A percentile compares a stretch with the other conserved stretches of the same genome.
These are phyloP conservation scores for Standfussiana lucernea DNA, from an alignment of 2,888 invertebrate genomes.

Conservation along the genomic window DNA sequence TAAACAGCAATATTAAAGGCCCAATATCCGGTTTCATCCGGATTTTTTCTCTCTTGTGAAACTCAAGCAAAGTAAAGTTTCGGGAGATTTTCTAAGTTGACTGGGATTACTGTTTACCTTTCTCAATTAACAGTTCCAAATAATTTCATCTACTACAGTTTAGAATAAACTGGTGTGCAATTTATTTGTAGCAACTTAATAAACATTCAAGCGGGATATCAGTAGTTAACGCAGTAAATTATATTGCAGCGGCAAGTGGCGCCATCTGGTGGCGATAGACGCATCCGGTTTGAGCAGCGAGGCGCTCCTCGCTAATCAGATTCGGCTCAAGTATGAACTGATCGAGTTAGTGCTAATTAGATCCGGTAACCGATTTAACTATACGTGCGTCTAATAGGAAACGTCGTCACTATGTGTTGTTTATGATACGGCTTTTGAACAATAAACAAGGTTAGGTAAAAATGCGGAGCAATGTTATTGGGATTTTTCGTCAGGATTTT, in stretches of 20 bases:
- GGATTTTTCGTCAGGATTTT: background rate
- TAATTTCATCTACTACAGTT: background rate
- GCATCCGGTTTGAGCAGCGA: slow-evolving; percentile 31
- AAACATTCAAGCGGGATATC: slow-evolving; percentile 24
- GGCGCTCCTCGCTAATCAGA: slow-evolving; percentile 41
- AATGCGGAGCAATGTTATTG: background rate
- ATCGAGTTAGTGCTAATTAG: slow-evolving; percentile 55
- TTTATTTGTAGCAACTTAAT: background rate
- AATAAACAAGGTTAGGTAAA: too few relatives aligned
- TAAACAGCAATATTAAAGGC: too few relatives aligned
- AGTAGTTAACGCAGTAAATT: slow-evolving; percentile 25
- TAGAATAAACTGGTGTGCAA: background rate
- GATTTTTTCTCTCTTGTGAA: too few relatives aligned
- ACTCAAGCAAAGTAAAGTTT: background rate
- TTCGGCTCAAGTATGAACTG: slow-evolving; percentile 46
- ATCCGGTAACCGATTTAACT: slow-evolving; percentile 33
- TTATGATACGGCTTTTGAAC: slow-evolving; percentile 1
- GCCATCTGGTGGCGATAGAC: slow-evolving; percentile 33
- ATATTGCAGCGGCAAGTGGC: slow-evolving; percentile 25
- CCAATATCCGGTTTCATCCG: too few relatives aligned
- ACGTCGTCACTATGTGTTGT: slow-evolving; percentile 16
- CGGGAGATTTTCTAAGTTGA: background rate
- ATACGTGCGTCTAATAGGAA: slow-evolving; percentile 17
- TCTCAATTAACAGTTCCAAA: background rate
- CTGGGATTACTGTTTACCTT: background rate